Percentiles rank a stretch among this genome's conserved stretches.
Evolutionary conservation across 2,797 vertebrate genomes (phyloP).

Genomic region (Microctenopoma stevenorrisi): DNA sequence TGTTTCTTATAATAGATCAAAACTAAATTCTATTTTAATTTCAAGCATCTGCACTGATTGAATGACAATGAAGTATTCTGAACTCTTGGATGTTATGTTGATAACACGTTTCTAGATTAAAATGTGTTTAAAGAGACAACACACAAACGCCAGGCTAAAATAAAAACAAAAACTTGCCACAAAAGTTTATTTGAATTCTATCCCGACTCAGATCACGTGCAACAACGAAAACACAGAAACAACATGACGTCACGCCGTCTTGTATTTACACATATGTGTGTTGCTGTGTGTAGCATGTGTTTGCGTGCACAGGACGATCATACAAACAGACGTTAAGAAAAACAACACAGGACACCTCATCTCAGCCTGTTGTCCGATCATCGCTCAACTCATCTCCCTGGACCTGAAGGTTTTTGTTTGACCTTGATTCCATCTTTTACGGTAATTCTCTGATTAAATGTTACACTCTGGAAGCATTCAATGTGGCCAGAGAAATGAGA

Average conservation of each 20-base stretch:
- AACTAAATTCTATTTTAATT: no score
- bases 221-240: slow-evolving; percentile 63
- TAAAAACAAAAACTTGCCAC: slow-evolving; percentile 47
- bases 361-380: not conserved
- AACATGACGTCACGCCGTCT: slow-evolving; percentile 32
- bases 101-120: no score
- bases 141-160: slow-evolving; percentile 21
- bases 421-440: no score
- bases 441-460: no score
- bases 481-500: no score
- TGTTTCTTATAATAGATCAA: no score
- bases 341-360: slow-evolving; percentile 20
- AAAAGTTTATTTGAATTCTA: slow-evolving; percentile 66
- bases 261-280: slow-evolving; percentile 55
- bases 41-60: no score
- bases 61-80: no score
- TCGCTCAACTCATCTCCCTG: not conserved
- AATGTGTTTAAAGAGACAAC: not conserved
- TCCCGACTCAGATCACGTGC: slow-evolving; percentile 69
- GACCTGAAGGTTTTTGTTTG: no score
- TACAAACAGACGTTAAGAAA: slow-evolving; percentile 32
- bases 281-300: not conserved
- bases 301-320: slow-evolving; percentile 39
- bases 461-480: no score
- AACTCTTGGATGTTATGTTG: no score